Base-by-base conservation (phyloP, 92 coral and sea anemone species). In the Pocillopora meandrina region DNA sequence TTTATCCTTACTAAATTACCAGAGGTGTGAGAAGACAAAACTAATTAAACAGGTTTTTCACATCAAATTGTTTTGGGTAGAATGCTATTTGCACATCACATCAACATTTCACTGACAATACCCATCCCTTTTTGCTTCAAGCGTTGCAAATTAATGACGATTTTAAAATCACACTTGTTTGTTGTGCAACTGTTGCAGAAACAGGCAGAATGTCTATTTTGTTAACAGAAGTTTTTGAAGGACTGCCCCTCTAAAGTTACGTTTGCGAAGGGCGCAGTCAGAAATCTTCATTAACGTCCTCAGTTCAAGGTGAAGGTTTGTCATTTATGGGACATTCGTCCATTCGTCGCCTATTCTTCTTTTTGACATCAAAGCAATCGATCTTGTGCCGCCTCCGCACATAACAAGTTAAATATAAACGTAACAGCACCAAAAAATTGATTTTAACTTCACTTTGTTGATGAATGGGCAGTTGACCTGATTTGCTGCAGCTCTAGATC, bases 331-430 rank as follows among this genome's bases (percentile, higher is more conserved):
- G 34, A 58, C 42, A 55, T 36, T 6, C 77, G 76, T 57, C 56
- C 20, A 6, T 1, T 1, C 21, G 11, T 11, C 36, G 18, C 19
- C 12, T 20, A 60, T 56, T n/a, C 31, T 31, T 19, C 71, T 57
- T 19, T 68, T 36, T 69, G 85, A 81, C 57, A 33, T 26, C 42
- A 57, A 60, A 34, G 85, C 77, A 81, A 81, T 81, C 71, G 71
- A 69, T 26, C 18, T 55, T 10, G 64, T 33, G 17, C 62, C 60
- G 67, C 71, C 42, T 56, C 72, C 31, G 69, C 77, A 81, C 65
- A 66, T 55, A 70, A 31, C 36, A 21, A 18, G 69, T 13, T 81
- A 81, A 58, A 52, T 70, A 81, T 57, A 56, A 76, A 21, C n/a
- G 76, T 47, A 81, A 62, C 76, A 1, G 16, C 56, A 67, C 56